These are phyloP conservation scores for Trissolcus basalis DNA, from an alignment of 1,140 invertebrate species.

Conservation along the genomic window DNA sequence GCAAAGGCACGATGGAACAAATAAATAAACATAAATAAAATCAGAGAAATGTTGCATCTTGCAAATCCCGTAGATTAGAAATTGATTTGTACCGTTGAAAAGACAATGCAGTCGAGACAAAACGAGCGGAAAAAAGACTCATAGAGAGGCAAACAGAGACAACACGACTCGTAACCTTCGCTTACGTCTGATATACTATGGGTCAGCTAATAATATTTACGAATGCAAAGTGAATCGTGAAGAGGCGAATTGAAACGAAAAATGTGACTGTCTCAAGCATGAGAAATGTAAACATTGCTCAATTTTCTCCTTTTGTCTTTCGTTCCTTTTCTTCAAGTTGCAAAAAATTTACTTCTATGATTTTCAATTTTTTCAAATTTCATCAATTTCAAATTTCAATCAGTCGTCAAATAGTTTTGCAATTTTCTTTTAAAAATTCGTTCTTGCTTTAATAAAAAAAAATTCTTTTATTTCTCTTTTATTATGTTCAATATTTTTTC, in stretches of 20 bases:
- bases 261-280: slow-evolving; percentile 9
- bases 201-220: slow-evolving; percentile 55
- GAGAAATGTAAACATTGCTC: slow-evolving; percentile 28
- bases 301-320: not conserved
- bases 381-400: too few species aligned
- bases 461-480: too few species aligned
- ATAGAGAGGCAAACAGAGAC: slow-evolving; percentile 17
- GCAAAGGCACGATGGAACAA: too few species aligned
- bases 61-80: not conserved
- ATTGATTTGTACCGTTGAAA: slow-evolving; percentile 2
- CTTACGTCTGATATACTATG: slow-evolving; percentile 36
- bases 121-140: slow-evolving; percentile 12
- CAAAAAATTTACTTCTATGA: not conserved
- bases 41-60: not conserved
- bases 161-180: slow-evolving; percentile 38
- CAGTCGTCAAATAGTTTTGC: too few species aligned
- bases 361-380: too few species aligned
- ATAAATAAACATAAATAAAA: too few species aligned
- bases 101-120: slow-evolving; percentile 9
- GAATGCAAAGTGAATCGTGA: slow-evolving; percentile 47
- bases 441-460: too few species aligned
- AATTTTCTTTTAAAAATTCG: too few species aligned
- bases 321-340: not conserved
- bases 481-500: too few species aligned
- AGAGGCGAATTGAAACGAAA: slow-evolving; percentile 41